Conservation (phyloP, 2,888 invertebrate species). For the Andrena marginata region DNA sequence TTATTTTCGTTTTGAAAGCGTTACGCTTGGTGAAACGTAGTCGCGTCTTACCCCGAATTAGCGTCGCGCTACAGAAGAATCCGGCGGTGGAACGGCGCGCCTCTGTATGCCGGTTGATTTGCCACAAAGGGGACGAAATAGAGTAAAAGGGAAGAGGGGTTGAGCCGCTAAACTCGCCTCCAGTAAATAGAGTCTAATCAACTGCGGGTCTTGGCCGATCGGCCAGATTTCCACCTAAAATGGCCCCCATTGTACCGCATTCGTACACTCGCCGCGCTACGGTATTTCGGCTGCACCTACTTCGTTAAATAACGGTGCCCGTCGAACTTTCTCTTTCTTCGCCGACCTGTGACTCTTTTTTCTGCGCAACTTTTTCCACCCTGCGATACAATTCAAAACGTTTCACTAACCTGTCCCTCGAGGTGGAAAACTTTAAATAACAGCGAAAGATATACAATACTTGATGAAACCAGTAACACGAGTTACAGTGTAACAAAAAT, state of each 20-base stretch:
- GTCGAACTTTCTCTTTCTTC: conserved; percentile 43
- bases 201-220: conserved; percentile 81
- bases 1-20: conserved; percentile 4
- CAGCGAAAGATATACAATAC: background rate
- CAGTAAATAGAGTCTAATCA: conserved; percentile 85
- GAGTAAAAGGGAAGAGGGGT: conserved; percentile 72
- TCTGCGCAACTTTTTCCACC: background rate
- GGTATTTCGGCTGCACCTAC: conserved; percentile 49
- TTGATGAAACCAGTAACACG: too few species aligned
- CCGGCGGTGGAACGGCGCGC: conserved; percentile 73
- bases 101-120: conserved; percentile 84
- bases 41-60: conserved; percentile 57
- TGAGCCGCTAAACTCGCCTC: conserved; percentile 81
- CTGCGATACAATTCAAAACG: background rate
- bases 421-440: background rate
- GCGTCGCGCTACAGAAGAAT: conserved; percentile 56
- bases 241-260: conserved; percentile 66
- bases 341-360: conserved; percentile 5
- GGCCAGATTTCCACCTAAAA: conserved; percentile 82
- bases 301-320: conserved; percentile 55
- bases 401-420: background rate
- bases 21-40: conserved; percentile 32
- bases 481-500: too few species aligned
- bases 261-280: conserved; percentile 40
- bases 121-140: conserved; percentile 83